These are phyloP conservation scores for Caenorhabditis sp. DNA, from an alignment of 2,888 invertebrate genomes.

Conservation along the genomic window DNA sequence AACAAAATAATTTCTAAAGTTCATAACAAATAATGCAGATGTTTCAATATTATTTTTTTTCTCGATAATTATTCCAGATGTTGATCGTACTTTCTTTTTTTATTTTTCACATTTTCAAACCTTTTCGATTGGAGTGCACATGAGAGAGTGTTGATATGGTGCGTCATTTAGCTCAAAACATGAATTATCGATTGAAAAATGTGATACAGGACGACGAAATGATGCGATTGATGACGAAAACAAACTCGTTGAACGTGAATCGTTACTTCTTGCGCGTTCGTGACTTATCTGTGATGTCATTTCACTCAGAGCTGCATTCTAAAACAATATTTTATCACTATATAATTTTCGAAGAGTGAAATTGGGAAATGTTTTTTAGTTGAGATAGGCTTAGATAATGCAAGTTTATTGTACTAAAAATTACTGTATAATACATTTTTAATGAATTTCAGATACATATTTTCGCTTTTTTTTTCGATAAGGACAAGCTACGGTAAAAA, in stretches of 20 bases:
- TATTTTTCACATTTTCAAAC: slow-evolving; percentile 3
- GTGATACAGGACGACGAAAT: slow-evolving; percentile 45
- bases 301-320: slow-evolving; percentile 26
- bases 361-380: background rate
- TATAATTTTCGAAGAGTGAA: too few relatives aligned
- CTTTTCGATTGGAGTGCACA: slow-evolving; percentile 39
- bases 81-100: background rate
- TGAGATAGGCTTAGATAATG: background rate
- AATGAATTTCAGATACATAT: too few relatives aligned
- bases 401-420: background rate
- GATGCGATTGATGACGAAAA: slow-evolving; percentile 38
- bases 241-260: slow-evolving; percentile 29
- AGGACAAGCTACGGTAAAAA: too few relatives aligned
- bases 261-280: slow-evolving; percentile 38
- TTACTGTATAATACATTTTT: background rate
- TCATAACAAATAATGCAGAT: too few relatives aligned
- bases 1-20: background rate
- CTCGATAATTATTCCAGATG: too few relatives aligned
- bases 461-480: too few relatives aligned
- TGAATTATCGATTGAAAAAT: slow-evolving; percentile 56
- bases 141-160: slow-evolving; percentile 24
- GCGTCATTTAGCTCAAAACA: slow-evolving; percentile 50
- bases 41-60: too few relatives aligned
- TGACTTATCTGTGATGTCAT: slow-evolving; percentile 17
- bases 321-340: background rate